A percentile compares a stretch with the other conserved stretches of the same genome.
phyloP scores from a whole-genome alignment of 92 coral and sea anemone species.

The Palythoa grandiflora region DNA sequence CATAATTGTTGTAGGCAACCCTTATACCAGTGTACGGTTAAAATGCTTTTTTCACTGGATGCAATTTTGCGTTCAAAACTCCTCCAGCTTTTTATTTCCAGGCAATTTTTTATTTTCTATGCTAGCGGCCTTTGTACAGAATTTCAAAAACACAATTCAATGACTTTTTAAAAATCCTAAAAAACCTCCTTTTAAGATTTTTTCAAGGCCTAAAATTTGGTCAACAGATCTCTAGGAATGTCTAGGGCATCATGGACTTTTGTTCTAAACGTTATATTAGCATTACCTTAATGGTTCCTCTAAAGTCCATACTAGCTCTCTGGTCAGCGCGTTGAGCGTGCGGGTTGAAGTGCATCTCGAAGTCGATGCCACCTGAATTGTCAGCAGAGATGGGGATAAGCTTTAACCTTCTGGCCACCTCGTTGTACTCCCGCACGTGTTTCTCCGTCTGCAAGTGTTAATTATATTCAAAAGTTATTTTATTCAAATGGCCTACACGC shows the following conservation, averaged over 20 bases:
- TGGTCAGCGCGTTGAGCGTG: slow-evolving; percentile 73
- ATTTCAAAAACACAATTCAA: neutral
- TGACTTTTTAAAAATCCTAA: no score
- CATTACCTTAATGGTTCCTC: slow-evolving; percentile 77
- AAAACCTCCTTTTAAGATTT: neutral
- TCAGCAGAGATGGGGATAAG: slow-evolving; percentile 88
- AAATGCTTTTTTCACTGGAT: no score
- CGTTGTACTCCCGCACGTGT: slow-evolving; percentile 84
- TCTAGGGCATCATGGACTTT: no score
- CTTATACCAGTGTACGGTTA: no score
- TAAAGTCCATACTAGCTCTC: slow-evolving; percentile 66
- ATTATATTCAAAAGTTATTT: neutral
- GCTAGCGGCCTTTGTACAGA: neutral
- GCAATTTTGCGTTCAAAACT: no score
- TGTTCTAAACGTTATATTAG: no score
- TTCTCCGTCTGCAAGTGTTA: slow-evolving; percentile 69
- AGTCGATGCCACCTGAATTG: slow-evolving; percentile 92
- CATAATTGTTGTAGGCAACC: no score
- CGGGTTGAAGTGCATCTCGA: slow-evolving; percentile 91
- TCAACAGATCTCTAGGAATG: no score
- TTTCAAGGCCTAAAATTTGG: neutral
- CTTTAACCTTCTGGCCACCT: slow-evolving; percentile 87
- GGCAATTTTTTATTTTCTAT: no score
- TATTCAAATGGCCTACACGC: no score
- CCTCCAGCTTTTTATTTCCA: no score